Conservation (phyloP, 2,797 vertebrate species). For the Chelon auratus region DNA sequence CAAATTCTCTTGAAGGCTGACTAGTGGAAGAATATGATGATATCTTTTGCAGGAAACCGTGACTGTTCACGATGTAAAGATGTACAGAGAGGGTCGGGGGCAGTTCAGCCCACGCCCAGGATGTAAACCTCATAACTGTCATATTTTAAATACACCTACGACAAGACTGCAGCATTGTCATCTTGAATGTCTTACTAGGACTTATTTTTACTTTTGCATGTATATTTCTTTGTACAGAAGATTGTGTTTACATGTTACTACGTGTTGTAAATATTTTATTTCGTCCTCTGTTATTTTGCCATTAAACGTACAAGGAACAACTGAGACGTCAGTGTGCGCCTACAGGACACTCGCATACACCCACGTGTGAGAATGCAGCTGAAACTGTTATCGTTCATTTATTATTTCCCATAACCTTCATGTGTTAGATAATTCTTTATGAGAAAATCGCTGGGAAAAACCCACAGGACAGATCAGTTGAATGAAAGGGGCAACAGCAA, state of each 20-base stretch:
- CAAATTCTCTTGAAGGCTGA: slow-evolving; percentile 30
- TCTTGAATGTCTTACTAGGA: slow-evolving; percentile 85
- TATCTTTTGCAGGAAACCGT: slow-evolving; percentile 63
- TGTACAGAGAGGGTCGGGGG: slow-evolving; percentile 82
- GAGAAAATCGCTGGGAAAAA: slow-evolving; percentile 27
- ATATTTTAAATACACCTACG: slow-evolving; percentile 86
- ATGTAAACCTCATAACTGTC: slow-evolving; percentile 85
- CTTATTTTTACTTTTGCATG: slow-evolving; percentile 93
- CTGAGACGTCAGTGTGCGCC: not conserved
- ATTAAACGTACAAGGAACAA: slow-evolving; percentile 94
- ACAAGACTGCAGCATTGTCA: slow-evolving; percentile 82
- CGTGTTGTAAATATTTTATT: slow-evolving; percentile 98
- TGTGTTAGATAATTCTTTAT: not conserved
- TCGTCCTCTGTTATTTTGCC: slow-evolving; percentile 97
- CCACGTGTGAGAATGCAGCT: not conserved
- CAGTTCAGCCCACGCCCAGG: slow-evolving; percentile 54
- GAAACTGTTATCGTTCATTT: slow-evolving; percentile 9
- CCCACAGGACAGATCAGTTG: not conserved
- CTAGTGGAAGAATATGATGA: slow-evolving; percentile 32
- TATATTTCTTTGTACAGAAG: slow-evolving; percentile 99
- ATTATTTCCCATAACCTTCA: slow-evolving; percentile 27
- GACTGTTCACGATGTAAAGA: slow-evolving; percentile 79
- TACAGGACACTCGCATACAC: not conserved
- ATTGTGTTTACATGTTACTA: slow-evolving; percentile 92
- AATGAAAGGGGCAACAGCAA: not conserved